phyloP scores from a whole-genome alignment of 2,797 vertebrate genomes.

The Hydrolagus colliei region DNA sequence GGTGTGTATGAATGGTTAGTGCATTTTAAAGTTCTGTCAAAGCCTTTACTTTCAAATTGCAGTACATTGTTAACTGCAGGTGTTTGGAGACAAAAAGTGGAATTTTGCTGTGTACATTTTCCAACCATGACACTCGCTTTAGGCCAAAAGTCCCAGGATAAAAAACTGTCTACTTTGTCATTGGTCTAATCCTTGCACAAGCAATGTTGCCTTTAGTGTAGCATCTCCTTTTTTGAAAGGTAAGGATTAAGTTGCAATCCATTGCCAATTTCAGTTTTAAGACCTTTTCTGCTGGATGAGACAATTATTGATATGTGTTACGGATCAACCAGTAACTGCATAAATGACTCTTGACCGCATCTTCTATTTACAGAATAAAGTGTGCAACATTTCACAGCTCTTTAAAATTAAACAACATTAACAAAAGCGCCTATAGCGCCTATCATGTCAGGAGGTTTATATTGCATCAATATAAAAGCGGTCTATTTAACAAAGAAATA shows the following conservation, averaged over 20 bases:
- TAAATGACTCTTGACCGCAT: background rate
- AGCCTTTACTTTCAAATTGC: conserved; percentile 38
- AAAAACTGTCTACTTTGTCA: conserved; percentile 47
- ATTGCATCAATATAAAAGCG: too few species aligned
- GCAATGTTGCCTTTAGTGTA: conserved; percentile 38
- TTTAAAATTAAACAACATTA: too few species aligned
- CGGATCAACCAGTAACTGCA: conserved; percentile 34
- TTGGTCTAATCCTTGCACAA: conserved; percentile 38
- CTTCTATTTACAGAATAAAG: conserved; percentile 38
- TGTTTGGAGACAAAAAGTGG: conserved; percentile 46
- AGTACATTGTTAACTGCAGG: conserved; percentile 33
- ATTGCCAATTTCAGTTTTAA: conserved; percentile 42
- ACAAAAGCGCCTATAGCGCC: too few species aligned
- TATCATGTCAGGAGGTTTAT: too few species aligned
- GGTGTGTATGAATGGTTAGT: background rate
- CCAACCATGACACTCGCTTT: conserved; percentile 30
- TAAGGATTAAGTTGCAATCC: conserved; percentile 49
- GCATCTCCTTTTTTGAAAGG: conserved; percentile 32
- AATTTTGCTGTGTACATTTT: conserved; percentile 44
- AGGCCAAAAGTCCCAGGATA: conserved; percentile 24
- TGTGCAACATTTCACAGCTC: conserved; percentile 10
- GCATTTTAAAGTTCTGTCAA: background rate
- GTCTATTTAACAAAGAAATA: too few species aligned
- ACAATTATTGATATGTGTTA: conserved; percentile 25
- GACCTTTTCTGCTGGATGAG: conserved; percentile 42